Base-by-base conservation (phyloP, 2,113 vertebrate species). In the Ictalurus furcatus region DNA sequence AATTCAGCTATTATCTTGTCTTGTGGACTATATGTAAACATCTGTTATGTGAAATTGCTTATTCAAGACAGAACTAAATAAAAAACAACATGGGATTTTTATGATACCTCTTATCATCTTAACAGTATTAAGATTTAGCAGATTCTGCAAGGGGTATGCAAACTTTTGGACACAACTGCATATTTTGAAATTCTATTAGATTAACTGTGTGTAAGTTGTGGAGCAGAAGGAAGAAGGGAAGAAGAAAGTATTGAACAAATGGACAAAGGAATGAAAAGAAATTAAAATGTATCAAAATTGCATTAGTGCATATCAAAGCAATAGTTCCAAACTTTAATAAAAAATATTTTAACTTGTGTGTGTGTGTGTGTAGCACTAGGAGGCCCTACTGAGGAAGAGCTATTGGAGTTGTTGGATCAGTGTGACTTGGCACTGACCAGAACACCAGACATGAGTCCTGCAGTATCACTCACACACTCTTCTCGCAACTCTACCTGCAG, bases 381-480 rank as follows among this genome's bases (percentile, higher is more conserved):
- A 0, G 97, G 97, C 3, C 96, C 97, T 0, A 97, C 97, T 0
- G 96, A 97, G 87, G 96, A 97, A 86, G 97, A 98, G 93, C 94
- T 98, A 37, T 94, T 98, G 94, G 95, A 96, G 87, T 95, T 98
- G 87, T 84, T 98, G 93, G 97, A 97, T 88, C 97, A 97, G 87
- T 98, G 96, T 28, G 97, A 98, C 93, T 90, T 98, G 87, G 95
- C 96, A 6, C 91, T 96, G 88, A 96, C 96, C 89, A 91, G 96
- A 48, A 96, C 96, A 0, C 96, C 96, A 0, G 96, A 97, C 91
- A 94, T 93, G 69, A 94, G 93, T 82, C 94, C 94, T 0, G 94
- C 93, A 0, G 85, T 88, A 1, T 94, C 95, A 1, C 86, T 93
- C 74, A 76, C 90, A n/a, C 94, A 93, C 8, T 63, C 91, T 21